Conservation (phyloP, 2,797 vertebrate genomes). For the Ispidina lecontei region DNA sequence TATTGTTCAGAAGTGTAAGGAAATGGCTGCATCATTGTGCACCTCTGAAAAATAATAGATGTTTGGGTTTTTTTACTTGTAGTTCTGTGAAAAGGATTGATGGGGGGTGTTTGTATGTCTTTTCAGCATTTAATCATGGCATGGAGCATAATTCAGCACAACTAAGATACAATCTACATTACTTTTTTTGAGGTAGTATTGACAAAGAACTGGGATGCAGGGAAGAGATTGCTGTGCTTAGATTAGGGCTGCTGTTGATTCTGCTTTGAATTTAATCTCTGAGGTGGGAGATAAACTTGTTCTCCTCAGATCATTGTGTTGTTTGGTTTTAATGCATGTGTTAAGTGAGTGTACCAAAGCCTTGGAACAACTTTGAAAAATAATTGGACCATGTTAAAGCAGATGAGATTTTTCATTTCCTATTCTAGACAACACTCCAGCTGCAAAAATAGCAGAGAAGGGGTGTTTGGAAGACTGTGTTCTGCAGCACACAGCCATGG, state of each 20-base stretch:
- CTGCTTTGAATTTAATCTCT: slow-evolving; percentile 18
- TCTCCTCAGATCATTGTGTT: neutral
- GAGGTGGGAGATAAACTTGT: neutral
- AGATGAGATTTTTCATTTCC: neutral
- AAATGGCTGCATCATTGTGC: neutral
- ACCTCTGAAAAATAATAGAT: neutral
- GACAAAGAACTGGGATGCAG: neutral
- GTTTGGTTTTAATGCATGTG: neutral
- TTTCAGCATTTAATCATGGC: neutral
- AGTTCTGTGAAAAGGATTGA: neutral
- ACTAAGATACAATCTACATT: neutral
- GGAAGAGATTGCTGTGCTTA: neutral
- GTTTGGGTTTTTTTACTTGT: neutral
- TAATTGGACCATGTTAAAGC: neutral
- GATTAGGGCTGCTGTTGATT: slow-evolving; percentile 36
- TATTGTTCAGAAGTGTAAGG: neutral
- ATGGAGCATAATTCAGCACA: neutral
- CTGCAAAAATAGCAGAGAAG: neutral
- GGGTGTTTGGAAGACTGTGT: rapidly evolving
- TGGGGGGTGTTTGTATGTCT: neutral
- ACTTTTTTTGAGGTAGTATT: neutral
- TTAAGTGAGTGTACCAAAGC: neutral
- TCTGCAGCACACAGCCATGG: rapidly evolving
- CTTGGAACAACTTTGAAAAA: neutral
- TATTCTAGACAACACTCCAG: neutral